phyloP scores from a whole-genome alignment of 2,888 invertebrate genomes.

The Phorcus lineatus region DNA sequence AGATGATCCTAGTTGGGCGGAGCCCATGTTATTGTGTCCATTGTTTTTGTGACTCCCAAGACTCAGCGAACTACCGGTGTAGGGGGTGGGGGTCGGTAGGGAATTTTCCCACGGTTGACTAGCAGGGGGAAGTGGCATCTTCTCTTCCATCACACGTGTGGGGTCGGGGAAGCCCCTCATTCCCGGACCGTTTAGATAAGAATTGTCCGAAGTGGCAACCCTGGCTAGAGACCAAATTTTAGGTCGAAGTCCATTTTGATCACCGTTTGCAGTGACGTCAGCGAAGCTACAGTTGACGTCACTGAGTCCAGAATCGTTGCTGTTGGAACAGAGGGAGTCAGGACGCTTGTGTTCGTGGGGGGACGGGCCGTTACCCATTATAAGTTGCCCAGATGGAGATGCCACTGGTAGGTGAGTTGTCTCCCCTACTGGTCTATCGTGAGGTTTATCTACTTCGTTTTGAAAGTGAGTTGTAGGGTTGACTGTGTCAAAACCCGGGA shows the following conservation, averaged over 20 bases:
- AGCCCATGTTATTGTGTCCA: not conserved
- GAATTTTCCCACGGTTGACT: constrained; percentile 45
- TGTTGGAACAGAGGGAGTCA: constrained; percentile 68
- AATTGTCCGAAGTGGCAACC: constrained; percentile 68
- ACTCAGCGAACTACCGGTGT: constrained; percentile 22
- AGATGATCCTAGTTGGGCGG: not conserved
- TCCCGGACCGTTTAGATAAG: constrained; percentile 38
- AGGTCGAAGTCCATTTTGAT: constrained; percentile 55
- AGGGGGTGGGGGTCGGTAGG: constrained; percentile 31
- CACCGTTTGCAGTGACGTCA: constrained; percentile 28
- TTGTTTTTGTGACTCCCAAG: not conserved
- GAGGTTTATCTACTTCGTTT: not conserved
- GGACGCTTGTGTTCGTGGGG: constrained; percentile 49
- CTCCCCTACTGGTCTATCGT: constrained; percentile 15
- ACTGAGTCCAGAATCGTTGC: constrained; percentile 68
- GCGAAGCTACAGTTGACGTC: constrained; percentile 64
- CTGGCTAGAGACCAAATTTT: constrained; percentile 73
- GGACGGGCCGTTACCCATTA: constrained; percentile 14
- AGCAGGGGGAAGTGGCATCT: constrained; percentile 42
- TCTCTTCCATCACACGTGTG: constrained; percentile 48
- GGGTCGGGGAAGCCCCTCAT: constrained; percentile 43
- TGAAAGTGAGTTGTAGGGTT: constrained; percentile 26
- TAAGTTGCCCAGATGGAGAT: constrained; percentile 10
- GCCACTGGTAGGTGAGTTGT: constrained; percentile 28
- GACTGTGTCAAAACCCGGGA: not conserved